Evolutionary conservation across 1,140 invertebrate species (phyloP).

Genomic region (Physella acuta): DNA sequence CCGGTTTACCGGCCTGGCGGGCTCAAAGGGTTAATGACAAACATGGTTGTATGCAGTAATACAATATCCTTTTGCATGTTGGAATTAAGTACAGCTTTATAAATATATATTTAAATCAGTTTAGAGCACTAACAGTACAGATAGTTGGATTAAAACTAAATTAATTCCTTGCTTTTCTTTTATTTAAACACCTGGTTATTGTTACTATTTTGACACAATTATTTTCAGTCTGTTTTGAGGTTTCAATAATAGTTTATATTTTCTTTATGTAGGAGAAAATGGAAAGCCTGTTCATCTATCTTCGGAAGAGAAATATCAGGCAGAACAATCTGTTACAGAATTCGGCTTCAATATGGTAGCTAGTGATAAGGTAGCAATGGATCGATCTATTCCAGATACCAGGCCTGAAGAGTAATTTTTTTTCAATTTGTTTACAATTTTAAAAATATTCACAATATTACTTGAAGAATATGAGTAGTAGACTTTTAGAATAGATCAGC

Average conservation of each 20-base stretch:
- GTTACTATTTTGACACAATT: not conserved
- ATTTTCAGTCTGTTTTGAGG: not conserved
- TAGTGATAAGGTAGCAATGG: slow-evolving; percentile 88
- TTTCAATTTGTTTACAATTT: not conserved
- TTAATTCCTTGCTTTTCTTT: not conserved
- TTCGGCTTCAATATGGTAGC: slow-evolving; percentile 96
- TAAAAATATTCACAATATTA: not conserved
- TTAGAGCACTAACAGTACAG: not conserved
- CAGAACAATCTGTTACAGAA: slow-evolving; percentile 63
- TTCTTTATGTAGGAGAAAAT: slow-evolving; percentile 43
- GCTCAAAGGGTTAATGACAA: too few relatives aligned
- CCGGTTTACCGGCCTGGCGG: too few relatives aligned
- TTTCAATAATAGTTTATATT: not conserved
- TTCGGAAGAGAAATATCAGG: slow-evolving; percentile 48
- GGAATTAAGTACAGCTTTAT: too few relatives aligned
- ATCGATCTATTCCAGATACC: slow-evolving; percentile 83
- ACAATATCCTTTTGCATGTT: too few relatives aligned
- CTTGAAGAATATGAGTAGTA: not conserved
- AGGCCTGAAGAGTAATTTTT: slow-evolving; percentile 72
- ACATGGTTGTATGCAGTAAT: too few relatives aligned
- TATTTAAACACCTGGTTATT: not conserved
- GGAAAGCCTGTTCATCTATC: slow-evolving; percentile 51
- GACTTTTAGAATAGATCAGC: not conserved
- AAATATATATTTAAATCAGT: not conserved
- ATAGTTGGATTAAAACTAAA: not conserved